Conservation (phyloP, 23 tunicate species). For the Oikopleura vanhoeffeni region DNA sequence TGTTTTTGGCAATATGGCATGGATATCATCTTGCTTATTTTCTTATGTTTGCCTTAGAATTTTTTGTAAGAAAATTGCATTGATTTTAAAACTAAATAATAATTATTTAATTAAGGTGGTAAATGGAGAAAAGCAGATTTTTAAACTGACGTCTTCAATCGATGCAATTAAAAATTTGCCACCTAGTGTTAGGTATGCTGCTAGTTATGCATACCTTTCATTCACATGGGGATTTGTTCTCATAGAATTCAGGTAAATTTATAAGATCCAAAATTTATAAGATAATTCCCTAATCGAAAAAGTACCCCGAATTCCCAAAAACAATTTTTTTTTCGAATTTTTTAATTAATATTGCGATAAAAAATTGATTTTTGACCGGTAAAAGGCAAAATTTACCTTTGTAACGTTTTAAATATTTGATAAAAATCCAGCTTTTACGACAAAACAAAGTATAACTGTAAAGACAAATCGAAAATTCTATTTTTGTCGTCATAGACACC, state of each 20-base stretch:
- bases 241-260: conserved; percentile 4
- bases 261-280: no score
- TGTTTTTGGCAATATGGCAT: conserved; percentile 79
- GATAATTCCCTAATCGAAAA: no score
- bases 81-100: neutral
- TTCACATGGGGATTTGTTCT: neutral
- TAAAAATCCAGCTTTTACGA: no score
- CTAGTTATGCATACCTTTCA: neutral
- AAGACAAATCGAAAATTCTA: no score
- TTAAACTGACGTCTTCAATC: neutral
- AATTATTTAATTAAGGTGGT: conserved; percentile 3
- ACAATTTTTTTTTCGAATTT: no score
- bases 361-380: no score
- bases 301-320: no score
- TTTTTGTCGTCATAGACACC: no score
- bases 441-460: no score
- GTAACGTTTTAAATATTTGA: no score
- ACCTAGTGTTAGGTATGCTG: neutral
- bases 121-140: neutral
- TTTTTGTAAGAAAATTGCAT: conserved; percentile 16
- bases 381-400: no score
- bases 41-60: conserved; percentile 51
- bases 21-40: conserved; percentile 75
- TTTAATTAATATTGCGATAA: no score
- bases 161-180: neutral